Conservation (phyloP, 2,888 invertebrate species). For the Drosophila leonis region DNA sequence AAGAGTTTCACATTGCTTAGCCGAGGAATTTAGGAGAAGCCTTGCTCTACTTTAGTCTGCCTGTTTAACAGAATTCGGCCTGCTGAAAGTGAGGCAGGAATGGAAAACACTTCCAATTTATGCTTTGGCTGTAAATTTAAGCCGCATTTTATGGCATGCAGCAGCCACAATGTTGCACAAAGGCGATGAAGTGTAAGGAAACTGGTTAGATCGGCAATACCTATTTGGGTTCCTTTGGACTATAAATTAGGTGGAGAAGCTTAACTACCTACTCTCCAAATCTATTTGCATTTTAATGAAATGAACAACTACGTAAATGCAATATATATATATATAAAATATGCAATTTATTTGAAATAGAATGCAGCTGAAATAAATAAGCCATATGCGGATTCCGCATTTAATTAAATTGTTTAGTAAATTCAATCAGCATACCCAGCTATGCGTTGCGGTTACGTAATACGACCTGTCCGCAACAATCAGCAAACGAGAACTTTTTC, state of each 20-base stretch:
- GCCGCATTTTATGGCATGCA: conserved; percentile 16
- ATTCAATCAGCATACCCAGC: background rate
- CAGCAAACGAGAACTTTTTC: background rate
- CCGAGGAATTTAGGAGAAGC: background rate
- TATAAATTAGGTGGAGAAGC: conserved; percentile 20
- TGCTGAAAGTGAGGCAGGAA: conserved; percentile 4
- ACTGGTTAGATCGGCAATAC: background rate
- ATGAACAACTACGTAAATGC: conserved; percentile 12
- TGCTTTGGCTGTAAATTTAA: conserved; percentile 38
- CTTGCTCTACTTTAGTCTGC: background rate
- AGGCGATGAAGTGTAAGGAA: conserved; percentile 21
- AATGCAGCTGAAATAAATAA: background rate
- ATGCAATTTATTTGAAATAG: background rate
- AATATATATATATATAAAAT: background rate
- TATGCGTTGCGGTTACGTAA: conserved; percentile 19
- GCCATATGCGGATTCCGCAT: background rate
- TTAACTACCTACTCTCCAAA: too few species aligned
- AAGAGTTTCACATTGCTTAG: background rate
- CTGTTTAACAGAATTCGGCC: background rate
- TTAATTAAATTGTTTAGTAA: background rate
- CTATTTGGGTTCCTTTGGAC: conserved; percentile 11
- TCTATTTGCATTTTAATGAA: conserved; percentile 18
- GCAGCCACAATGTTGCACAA: conserved; percentile 44
- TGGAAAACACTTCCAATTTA: conserved; percentile 30
- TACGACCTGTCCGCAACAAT: conserved; percentile 6